Evolutionary conservation across 2,797 vertebrate species (phyloP), one percentile per base, ranked within the genome.

Genomic region (Coilia nasus): DNA sequence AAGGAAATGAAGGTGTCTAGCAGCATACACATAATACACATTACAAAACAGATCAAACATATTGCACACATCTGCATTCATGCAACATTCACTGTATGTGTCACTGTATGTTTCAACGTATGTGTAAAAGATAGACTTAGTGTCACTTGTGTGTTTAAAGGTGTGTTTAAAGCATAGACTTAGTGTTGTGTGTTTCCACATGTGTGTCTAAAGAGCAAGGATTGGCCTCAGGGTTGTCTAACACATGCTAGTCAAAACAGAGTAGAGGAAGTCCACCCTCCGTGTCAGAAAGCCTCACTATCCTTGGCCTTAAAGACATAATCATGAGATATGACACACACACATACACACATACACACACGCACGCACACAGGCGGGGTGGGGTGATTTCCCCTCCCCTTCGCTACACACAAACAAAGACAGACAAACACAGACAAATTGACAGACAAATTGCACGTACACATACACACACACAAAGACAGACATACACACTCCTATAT

Each of bases 281-380:
- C 1, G 23, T 28, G 23, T 64, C 23, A 64, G 25, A 64, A 25
- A 28, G 23, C 62, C 62, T 64, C 23, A 14, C 23, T 64, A 64
- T 64, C 60, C 60, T 64, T 64, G 60, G 60, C n/a, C 60, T 64
- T 64, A 25, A 64, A 23, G 64, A 25, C 31, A 71, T 25, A 71
- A 71, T 15, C 25, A 35, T 35, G 28, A 25, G 10, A 9, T 64
- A 2, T 11, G 17, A 21, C 57, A 59, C 17, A 59, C 57, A n/a
- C 57, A n/a, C 57, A 59, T 17, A n/a, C 57, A 59, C 57, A n/a
- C 57, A 59, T 17, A 59, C 57, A 59, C 17, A 59, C 57, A 57
- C 56, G 15, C 56, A 57, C 56, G 15, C 56, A 57, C 64, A 67
- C 62, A 67, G 7, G 12, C 62, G 12, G n/a, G n/a, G n/a, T n/a